Percentiles rank a stretch among this genome's conserved stretches.
phyloP scores from a whole-genome alignment of 2,113 vertebrate genomes.

The Oceanodroma tethys region DNA sequence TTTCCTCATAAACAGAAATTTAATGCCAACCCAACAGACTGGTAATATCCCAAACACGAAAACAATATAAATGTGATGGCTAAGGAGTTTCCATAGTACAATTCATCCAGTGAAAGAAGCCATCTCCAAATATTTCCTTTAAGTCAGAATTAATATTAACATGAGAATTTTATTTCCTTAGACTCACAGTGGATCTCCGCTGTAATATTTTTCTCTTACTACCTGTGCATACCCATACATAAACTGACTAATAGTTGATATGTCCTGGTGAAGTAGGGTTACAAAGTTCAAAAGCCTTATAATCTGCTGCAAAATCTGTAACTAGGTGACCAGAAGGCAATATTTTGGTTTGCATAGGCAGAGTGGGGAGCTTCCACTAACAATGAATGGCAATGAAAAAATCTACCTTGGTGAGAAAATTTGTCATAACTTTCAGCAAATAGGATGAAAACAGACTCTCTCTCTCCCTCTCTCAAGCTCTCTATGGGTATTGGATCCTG shows the following conservation, averaged over 20 bases:
- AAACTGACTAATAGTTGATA: background rate
- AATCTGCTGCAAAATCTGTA: conserved; percentile 7
- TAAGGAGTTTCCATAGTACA: background rate
- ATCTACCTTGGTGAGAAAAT: background rate
- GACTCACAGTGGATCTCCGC: background rate
- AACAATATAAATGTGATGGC: background rate
- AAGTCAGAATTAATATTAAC: background rate
- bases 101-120: background rate
- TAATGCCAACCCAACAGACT: background rate
- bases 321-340: background rate
- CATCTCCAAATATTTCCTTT: background rate
- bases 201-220: background rate
- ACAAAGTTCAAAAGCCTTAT: background rate
- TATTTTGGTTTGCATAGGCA: background rate
- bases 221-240: background rate
- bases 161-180: background rate
- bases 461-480: background rate
- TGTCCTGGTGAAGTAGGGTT: background rate
- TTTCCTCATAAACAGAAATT: background rate
- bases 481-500: background rate
- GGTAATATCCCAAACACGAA: background rate
- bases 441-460: background rate
- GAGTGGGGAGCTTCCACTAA: background rate
- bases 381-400: background rate
- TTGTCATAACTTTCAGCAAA: background rate